Conservation (phyloP, 2,888 invertebrate genomes). For the Drosophila fulvimacula region DNA sequence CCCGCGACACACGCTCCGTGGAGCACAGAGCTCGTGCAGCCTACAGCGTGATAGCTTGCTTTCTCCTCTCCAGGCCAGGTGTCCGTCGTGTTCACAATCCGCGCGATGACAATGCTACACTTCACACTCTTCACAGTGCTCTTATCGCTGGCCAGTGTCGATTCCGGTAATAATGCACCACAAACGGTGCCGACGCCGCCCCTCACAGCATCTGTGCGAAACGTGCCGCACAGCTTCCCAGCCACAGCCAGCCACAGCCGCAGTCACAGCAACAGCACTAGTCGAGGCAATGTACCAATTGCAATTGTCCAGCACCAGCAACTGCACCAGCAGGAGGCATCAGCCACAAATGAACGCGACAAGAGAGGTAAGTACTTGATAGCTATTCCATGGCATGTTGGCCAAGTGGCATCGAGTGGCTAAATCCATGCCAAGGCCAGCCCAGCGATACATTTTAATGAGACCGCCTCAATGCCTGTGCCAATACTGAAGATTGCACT, state of each 20-base stretch:
- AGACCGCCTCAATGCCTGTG: conserved; percentile 54
- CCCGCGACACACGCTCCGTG: conserved; percentile 5
- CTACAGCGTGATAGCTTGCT: conserved; percentile 34
- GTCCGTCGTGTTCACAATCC: conserved; percentile 36
- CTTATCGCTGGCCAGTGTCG: conserved; percentile 69
- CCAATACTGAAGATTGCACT: conserved; percentile 69
- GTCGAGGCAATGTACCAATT: conserved; percentile 30
- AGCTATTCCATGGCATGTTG: conserved; percentile 21
- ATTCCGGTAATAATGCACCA: conserved; percentile 65
- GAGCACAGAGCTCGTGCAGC: conserved; percentile 16
- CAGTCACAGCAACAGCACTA: conserved; percentile 19
- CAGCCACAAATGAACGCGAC: conserved; percentile 55
- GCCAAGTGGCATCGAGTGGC: conserved; percentile 43
- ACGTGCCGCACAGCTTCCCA: conserved; percentile 45
- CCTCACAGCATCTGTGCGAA: conserved; percentile 18
- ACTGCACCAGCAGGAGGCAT: conserved; percentile 5
- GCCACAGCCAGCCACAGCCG: conserved; percentile 10
- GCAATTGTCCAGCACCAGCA: conserved; percentile 3
- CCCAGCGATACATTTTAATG: conserved; percentile 40
- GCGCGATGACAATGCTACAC: conserved; percentile 66
- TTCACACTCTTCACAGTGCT: conserved; percentile 59
- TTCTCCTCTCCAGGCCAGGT: conserved; percentile 34
- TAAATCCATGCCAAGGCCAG: conserved; percentile 59
- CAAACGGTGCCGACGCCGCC: conserved; percentile 7
- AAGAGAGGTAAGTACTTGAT: conserved; percentile 69